Conservation (phyloP, 1,140 invertebrate genomes). For the Drosophila dunni region DNA sequence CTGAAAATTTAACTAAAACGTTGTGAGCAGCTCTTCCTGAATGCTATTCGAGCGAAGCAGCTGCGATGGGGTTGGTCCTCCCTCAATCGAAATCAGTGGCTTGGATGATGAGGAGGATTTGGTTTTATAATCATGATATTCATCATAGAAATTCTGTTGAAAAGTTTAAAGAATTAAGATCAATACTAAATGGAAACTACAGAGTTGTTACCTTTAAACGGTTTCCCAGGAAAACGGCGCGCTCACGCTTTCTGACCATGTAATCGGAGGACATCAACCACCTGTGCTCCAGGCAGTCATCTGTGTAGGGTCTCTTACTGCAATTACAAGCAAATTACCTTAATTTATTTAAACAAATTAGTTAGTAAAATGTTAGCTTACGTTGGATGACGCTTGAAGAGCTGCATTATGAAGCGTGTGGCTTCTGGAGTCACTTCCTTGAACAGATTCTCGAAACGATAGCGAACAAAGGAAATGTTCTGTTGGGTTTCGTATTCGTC, state of each 20-base stretch:
- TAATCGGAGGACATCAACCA: conserved; percentile 96
- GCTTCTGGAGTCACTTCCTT: conserved; percentile 97
- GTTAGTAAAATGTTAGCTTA: conserved; percentile 84
- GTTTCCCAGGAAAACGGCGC: conserved; percentile 93
- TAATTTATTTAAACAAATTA: background rate
- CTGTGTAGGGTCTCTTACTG: conserved; percentile 95
- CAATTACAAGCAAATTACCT: conserved; percentile 37
- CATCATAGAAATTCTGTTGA: conserved; percentile 89
- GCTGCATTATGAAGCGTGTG: conserved; percentile 96
- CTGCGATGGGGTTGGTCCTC: conserved; percentile 86
- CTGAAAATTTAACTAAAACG: conserved; percentile 70
- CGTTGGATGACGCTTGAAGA: conserved; percentile 97
- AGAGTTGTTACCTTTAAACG: conserved; percentile 88
- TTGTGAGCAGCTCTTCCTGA: conserved; percentile 91
- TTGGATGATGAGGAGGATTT: conserved; percentile 87
- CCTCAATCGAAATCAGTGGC: conserved; percentile 81
- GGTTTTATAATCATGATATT: conserved; percentile 89
- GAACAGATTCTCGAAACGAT: conserved; percentile 96
- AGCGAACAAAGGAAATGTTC: conserved; percentile 97
- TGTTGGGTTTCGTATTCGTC: conserved; percentile 93
- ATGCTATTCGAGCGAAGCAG: conserved; percentile 91
- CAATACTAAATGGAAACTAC: background rate
- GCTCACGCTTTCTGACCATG: conserved; percentile 96
- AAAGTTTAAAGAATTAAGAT: conserved; percentile 14
- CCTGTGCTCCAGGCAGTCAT: conserved; percentile 97